These are phyloP conservation scores for Gephyroberyx darwinii DNA, from an alignment of 2,797 vertebrate species.

Conservation along the genomic window DNA sequence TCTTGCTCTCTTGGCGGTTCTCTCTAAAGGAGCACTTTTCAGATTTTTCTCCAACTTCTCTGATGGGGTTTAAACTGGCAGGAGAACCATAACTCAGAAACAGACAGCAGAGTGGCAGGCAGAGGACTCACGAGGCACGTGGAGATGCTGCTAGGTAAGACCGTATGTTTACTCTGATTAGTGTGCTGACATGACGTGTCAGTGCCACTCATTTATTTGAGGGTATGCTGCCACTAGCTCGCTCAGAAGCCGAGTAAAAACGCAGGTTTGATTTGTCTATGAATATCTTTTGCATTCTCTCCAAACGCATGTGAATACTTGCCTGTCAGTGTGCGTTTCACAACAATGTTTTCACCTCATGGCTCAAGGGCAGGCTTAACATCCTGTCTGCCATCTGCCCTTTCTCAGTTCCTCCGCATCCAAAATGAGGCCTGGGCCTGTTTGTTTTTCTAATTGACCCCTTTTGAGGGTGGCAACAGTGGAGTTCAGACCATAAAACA, in stretches of 20 bases:
- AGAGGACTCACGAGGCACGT: conserved; percentile 55
- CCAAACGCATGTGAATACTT: conserved; percentile 29
- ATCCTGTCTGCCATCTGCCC: conserved; percentile 69
- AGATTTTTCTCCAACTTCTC: conserved; percentile 58
- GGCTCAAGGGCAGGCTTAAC: conserved; percentile 66
- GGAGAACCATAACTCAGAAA: conserved; percentile 42
- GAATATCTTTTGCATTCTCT: neutral
- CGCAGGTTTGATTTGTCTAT: conserved; percentile 12
- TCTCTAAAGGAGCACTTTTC: conserved; percentile 37
- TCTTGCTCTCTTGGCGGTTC: neutral
- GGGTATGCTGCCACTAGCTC: neutral
- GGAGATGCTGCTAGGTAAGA: conserved; percentile 79
- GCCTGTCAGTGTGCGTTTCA: conserved; percentile 38
- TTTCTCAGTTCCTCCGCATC: conserved; percentile 50
- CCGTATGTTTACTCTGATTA: conserved; percentile 33
- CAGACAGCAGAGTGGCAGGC: conserved; percentile 40
- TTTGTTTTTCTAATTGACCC: conserved; percentile 76
- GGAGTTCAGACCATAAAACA: conserved; percentile 49
- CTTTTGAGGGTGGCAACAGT: conserved; percentile 65
- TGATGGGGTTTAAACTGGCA: conserved; percentile 58
- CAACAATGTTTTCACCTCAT: conserved; percentile 55
- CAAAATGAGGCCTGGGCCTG: conserved; percentile 56
- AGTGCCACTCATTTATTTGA: neutral
- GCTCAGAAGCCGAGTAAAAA: neutral
- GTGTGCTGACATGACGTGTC: neutral